Conservation (phyloP, 2,113 vertebrate genomes). For the Progne subis region DNA sequence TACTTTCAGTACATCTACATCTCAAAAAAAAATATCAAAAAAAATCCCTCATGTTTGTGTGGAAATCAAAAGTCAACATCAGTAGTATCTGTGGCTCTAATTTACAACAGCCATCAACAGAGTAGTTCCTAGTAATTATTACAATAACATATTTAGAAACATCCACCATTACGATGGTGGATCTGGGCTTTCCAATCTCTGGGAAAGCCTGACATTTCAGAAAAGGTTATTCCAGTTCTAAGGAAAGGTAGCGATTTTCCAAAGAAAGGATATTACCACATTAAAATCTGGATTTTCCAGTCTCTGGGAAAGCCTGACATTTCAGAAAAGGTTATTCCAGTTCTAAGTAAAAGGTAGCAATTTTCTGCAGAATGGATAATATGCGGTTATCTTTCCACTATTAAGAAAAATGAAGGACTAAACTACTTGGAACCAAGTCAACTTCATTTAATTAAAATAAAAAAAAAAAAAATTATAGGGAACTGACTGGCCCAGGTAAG, state of each 20-base stretch:
- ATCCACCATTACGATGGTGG: not conserved
- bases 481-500: not conserved
- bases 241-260: not conserved
- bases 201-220: not conserved
- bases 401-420: not conserved
- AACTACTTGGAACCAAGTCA: not conserved
- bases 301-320: not conserved
- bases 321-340: conserved; percentile 10
- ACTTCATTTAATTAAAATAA: not conserved
- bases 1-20: not conserved
- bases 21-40: not conserved
- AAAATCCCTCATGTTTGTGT: not conserved
- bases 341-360: not conserved
- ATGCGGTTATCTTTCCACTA: not conserved
- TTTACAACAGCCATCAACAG: not conserved
- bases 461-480: not conserved
- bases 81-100: not conserved
- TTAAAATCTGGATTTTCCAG: not conserved
- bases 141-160: not conserved
- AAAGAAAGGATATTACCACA: not conserved
- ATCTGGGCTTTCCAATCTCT: not conserved
- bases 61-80: not conserved
- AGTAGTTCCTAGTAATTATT: not conserved
- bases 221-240: not conserved
- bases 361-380: not conserved